A percentile compares a stretch with the other conserved stretches of the same genome.
These are phyloP conservation scores for Acromyrmex charruanus DNA, from an alignment of 1,140 invertebrate genomes.

Conservation along the genomic window DNA sequence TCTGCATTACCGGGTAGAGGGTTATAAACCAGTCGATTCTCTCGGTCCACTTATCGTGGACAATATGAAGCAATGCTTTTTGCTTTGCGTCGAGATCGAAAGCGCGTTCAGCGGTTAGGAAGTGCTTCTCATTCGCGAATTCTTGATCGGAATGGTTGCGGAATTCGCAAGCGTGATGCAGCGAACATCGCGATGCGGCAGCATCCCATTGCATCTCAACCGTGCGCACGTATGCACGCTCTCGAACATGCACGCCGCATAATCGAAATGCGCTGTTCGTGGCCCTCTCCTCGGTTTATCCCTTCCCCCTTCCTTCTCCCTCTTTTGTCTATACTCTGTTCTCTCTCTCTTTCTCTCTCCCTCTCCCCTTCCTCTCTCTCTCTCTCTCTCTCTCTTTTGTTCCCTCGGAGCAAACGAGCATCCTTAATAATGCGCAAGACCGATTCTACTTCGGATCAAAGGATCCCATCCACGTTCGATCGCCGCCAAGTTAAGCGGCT, in stretches of 20 bases:
- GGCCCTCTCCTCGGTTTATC: constrained; percentile 13
- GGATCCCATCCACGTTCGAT: constrained; percentile 44
- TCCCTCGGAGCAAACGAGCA: constrained; percentile 46
- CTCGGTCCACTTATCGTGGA: constrained; percentile 41
- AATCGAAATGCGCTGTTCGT: constrained; percentile 59
- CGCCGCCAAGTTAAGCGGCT: constrained; percentile 65
- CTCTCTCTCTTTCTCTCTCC: not conserved
- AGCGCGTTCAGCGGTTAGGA: not conserved
- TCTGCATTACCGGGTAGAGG: not conserved
- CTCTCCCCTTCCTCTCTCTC: not conserved
- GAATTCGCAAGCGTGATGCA: constrained; percentile 59
- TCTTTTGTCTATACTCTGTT: not conserved
- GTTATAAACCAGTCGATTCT: constrained; percentile 2
- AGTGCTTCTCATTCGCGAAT: constrained; percentile 54
- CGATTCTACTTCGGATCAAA: constrained; percentile 68
- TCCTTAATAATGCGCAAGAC: constrained; percentile 74
- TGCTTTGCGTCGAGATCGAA: constrained; percentile 38
- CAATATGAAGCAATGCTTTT: not conserved
- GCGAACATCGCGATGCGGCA: constrained; percentile 15
- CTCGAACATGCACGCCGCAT: constrained; percentile 34
- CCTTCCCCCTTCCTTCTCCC: not conserved
- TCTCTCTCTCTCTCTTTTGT: not conserved
- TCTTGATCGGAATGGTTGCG: constrained; percentile 52
- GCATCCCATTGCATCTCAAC: constrained; percentile 19
- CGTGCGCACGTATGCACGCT: constrained; percentile 30